Conservation (phyloP, 2,113 vertebrate species). For the Campylomormyrus tamandua region DNA sequence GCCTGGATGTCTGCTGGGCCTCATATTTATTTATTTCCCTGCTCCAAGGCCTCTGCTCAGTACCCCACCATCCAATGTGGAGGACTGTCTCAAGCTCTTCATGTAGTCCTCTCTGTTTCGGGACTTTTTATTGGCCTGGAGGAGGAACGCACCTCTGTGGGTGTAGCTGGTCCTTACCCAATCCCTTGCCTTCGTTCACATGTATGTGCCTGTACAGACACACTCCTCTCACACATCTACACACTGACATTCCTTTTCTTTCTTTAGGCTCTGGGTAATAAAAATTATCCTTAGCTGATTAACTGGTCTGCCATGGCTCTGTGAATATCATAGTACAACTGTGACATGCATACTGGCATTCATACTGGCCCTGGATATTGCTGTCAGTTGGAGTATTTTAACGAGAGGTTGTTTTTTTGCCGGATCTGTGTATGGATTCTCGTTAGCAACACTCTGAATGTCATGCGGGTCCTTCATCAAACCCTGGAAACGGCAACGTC, state of each 20-base stretch:
- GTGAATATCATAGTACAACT: neutral
- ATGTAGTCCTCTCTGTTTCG: neutral
- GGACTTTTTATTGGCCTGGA: neutral
- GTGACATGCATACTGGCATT: neutral
- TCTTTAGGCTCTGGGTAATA: neutral
- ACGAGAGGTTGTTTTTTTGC: neutral
- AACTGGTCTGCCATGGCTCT: neutral
- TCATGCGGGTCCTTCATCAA: neutral
- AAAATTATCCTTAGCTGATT: neutral
- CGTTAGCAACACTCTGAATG: neutral
- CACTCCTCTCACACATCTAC: neutral
- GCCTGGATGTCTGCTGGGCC: neutral
- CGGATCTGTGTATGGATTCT: neutral
- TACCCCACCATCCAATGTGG: neutral
- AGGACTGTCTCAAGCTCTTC: neutral
- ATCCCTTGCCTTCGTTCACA: neutral
- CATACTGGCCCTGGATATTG: neutral
- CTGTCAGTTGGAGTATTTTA: neutral
- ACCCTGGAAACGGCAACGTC: neutral
- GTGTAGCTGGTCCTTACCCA: neutral
- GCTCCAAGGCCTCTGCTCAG: constrained; percentile 11
- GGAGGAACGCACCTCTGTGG: neutral
- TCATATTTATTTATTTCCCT: constrained; percentile 8
- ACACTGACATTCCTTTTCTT: neutral
- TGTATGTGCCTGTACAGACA: neutral